Evolutionary conservation across 2,888 invertebrate species (phyloP), one percentile per base, ranked within the genome.

Genomic region (Proisotoma minuta): DNA sequence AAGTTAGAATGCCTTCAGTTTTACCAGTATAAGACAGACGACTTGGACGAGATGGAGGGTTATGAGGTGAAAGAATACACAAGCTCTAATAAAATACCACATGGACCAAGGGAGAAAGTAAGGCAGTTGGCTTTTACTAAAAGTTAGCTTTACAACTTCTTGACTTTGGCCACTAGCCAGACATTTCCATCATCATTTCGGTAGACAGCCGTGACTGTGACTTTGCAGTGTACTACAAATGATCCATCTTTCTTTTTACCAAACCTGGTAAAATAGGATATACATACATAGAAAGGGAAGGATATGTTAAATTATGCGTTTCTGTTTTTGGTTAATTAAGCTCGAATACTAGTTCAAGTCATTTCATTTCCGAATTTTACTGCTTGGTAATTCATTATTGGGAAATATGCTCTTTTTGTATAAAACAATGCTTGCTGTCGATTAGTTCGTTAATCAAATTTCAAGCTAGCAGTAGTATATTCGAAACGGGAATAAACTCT

Each of bases 121-220:
- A 56, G 43, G 56, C 43, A 47, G 56, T 56, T 56, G 56, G 56
- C 56, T 43, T 20, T 39, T 22, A 23, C 56, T 26, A 26, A 56
- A 56, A 56, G 56, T 56, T 56, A 43, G 24, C 39, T 47, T 54
- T 54, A 54, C 53, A 34, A 54, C 47, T 56, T 24, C 56, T 56
- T 56, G 40, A 56, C 56, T 56, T 60, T 66, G 66, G 66, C 66
- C 26, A 22, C 22, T 8, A 57, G 66, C 66, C 66, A 66, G 58
- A 47, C 53, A 59, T 60, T 60, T 66, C 63, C 60, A 66, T 66
- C 66, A 66, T 66, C 62, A 66, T 66, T 63, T 66, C 50, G 39
- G 57, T 34, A 49, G 62, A 62, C 62, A 59, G 40, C 54, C 49
- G 43, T 59, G 59, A 47, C 53, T 53, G 12, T 52, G 53, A 28